Percentiles rank a stretch among this genome's conserved stretches.
Conservation (phyloP, 2,888 invertebrate species). For the Labia minor region DNA sequence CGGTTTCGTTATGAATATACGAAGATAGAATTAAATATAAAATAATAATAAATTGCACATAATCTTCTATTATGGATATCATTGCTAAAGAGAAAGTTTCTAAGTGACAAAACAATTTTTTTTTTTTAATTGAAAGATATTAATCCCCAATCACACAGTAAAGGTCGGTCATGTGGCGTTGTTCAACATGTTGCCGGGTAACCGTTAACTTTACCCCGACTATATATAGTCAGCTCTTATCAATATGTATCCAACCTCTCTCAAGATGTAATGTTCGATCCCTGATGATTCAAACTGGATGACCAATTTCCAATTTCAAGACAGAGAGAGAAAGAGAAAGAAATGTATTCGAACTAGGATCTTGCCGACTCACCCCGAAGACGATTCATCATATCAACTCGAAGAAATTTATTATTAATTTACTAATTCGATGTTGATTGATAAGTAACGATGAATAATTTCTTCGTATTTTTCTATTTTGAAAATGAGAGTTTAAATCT, state of each 20-base stretch:
- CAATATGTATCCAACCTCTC: neutral
- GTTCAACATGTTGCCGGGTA: neutral
- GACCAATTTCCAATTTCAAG: neutral
- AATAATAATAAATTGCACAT: neutral
- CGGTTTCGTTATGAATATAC: neutral
- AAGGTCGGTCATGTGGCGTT: neutral
- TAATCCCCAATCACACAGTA: neutral
- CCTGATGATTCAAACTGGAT: neutral
- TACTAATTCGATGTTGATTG: neutral
- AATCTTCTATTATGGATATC: neutral
- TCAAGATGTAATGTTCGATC: neutral
- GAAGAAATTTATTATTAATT: neutral
- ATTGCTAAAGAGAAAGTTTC: neutral
- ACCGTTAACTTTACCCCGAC: neutral
- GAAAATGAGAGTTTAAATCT: no score
- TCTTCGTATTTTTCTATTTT: no score
- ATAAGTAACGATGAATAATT: neutral
- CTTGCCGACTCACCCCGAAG: neutral
- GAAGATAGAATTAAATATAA: neutral
- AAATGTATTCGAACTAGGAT: neutral
- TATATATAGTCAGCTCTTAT: neutral
- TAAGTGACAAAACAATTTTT: neutral
- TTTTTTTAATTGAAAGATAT: conserved; percentile 8
- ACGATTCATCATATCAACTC: neutral
- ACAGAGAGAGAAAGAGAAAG: neutral